These are phyloP conservation scores for Yponomeuta plumbellus DNA, from an alignment of 2,888 invertebrate species.

Conservation along the genomic window DNA sequence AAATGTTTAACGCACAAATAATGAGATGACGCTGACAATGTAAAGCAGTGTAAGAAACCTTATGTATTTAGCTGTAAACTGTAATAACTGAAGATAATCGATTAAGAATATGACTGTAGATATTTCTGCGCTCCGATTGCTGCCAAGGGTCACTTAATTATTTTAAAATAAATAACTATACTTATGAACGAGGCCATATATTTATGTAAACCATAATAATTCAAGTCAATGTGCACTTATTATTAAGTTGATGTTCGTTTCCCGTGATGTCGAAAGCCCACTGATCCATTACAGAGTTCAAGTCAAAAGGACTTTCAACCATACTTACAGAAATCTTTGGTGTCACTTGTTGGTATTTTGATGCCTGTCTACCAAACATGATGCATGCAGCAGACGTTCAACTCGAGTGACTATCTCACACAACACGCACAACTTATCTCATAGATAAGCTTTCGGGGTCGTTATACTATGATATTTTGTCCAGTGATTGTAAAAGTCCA, in stretches of 20 bases:
- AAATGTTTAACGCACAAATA: constrained; percentile 77
- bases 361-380: constrained; percentile 31
- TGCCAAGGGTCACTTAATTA: constrained; percentile 31
- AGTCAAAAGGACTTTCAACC: neutral
- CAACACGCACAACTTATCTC: constrained; percentile 51
- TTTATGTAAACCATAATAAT: constrained; percentile 7
- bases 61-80: constrained; percentile 70
- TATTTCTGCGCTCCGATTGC: constrained; percentile 48
- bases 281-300: neutral
- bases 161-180: constrained; percentile 2
- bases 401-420: constrained; percentile 49
- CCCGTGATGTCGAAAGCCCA: neutral
- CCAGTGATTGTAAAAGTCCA: neutral
- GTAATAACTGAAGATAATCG: constrained; percentile 49
- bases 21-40: constrained; percentile 57
- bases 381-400: constrained; percentile 31
- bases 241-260: neutral
- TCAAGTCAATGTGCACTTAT: constrained; percentile 11
- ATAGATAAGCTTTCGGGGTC: constrained; percentile 55
- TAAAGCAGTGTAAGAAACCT: constrained; percentile 57
- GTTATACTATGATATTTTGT: constrained; percentile 27
- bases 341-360: constrained; percentile 18
- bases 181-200: constrained; percentile 9
- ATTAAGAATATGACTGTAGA: constrained; percentile 57
- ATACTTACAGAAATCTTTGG: neutral